Conservation (phyloP, 2,797 vertebrate species). For the Ficedula albicollis region DNA sequence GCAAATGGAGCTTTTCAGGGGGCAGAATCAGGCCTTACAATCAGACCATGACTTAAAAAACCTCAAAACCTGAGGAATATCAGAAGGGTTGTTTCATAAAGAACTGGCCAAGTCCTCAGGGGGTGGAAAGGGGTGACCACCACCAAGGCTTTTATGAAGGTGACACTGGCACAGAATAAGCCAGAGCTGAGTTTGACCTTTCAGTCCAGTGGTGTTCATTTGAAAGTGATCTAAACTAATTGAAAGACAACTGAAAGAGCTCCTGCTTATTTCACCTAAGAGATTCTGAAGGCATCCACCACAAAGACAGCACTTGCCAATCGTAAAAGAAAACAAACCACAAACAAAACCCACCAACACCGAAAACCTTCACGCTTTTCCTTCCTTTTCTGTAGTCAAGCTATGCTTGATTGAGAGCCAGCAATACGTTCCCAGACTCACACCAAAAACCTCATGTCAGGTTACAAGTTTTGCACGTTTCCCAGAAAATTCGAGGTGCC, state of each 20-base stretch:
- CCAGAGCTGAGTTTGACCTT: neutral
- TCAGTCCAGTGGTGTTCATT: neutral
- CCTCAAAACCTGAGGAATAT: neutral
- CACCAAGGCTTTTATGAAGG: neutral
- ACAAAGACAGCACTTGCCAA: neutral
- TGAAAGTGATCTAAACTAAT: neutral
- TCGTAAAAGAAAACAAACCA: neutral
- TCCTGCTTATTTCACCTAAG: neutral
- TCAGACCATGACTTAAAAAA: neutral
- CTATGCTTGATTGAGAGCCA: conserved; percentile 29
- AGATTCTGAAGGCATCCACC: neutral
- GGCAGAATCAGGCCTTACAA: neutral
- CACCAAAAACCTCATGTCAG: neutral
- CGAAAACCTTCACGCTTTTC: neutral
- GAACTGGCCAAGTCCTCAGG: neutral
- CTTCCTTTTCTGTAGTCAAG: conserved; percentile 29
- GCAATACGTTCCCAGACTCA: neutral
- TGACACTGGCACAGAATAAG: neutral
- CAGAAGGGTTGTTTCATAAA: neutral
- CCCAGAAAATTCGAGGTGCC: conserved; percentile 30
- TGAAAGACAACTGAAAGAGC: neutral
- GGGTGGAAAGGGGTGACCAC: neutral
- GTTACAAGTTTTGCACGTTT: conserved; percentile 28
- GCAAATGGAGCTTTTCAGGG: neutral
- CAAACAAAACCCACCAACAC: neutral